phyloP scores from a whole-genome alignment of 2,888 invertebrate genomes.

The Bembecia ichneumoniformis region DNA sequence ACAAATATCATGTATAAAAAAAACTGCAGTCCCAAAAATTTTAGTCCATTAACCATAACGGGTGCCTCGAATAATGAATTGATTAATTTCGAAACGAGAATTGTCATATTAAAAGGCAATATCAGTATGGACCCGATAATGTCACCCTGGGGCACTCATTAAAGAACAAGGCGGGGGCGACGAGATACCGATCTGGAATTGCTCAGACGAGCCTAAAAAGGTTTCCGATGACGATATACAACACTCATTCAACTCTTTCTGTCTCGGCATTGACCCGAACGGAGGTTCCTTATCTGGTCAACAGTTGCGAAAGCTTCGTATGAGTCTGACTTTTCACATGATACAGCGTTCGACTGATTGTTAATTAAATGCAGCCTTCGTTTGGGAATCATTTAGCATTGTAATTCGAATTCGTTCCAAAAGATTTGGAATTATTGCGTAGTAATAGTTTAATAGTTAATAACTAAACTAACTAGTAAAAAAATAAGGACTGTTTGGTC shows the following conservation, averaged over 20 bases:
- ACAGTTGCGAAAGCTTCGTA: slow-evolving; percentile 41
- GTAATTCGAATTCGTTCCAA: no score
- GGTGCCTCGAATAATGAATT: no score
- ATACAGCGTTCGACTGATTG: neutral
- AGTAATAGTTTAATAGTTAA: no score
- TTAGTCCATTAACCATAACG: no score
- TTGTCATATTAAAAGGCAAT: neutral
- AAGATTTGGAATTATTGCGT: no score
- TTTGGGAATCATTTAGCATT: neutral
- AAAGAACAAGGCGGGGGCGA: slow-evolving; percentile 33
- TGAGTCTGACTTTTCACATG: slow-evolving; percentile 17
- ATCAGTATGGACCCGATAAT: slow-evolving; percentile 30
- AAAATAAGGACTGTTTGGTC: no score
- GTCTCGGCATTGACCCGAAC: slow-evolving; percentile 54
- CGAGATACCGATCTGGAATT: slow-evolving; percentile 32
- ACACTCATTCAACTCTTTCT: slow-evolving; percentile 26
- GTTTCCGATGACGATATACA: slow-evolving; percentile 43
- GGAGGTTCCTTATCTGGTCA: slow-evolving; percentile 40
- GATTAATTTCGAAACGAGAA: neutral
- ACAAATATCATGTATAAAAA: no score
- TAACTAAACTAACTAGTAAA: no score
- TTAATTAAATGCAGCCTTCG: neutral
- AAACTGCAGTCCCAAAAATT: no score
- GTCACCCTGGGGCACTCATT: slow-evolving; percentile 47
- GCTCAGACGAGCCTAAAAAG: slow-evolving; percentile 47